Evolutionary conservation across 2,797 vertebrate genomes (phyloP).

Genomic region (Acipenser ruthenus): DNA sequence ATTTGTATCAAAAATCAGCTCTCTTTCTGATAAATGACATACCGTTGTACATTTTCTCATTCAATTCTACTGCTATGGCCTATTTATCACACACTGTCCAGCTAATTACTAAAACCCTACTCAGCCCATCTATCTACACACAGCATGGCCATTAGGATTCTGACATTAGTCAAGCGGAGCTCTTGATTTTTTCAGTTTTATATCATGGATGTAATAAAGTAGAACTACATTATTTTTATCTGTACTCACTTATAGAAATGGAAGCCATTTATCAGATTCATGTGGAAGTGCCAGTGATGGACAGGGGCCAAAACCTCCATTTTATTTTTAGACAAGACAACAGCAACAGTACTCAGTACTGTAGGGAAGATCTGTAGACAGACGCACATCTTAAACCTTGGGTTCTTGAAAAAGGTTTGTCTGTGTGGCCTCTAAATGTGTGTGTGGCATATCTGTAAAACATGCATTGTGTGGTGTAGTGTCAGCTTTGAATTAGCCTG

Average conservation of each 20-base stretch:
- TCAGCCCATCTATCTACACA: conserved; percentile 8
- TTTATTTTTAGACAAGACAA: too few relatives aligned
- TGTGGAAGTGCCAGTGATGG: conserved; percentile 49
- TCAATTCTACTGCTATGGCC: conserved; percentile 8
- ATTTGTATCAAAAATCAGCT: neutral
- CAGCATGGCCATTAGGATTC: conserved; percentile 6
- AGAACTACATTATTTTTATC: conserved; percentile 25
- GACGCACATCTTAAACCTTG: too few relatives aligned
- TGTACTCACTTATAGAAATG: conserved; percentile 36
- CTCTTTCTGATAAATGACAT: conserved; percentile 8
- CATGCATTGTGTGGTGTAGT: too few relatives aligned
- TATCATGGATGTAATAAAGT: conserved; percentile 8
- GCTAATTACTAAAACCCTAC: conserved; percentile 17
- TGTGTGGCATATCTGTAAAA: too few relatives aligned
- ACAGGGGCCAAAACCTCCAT: conserved; percentile 13
- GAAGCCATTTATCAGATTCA: conserved; percentile 64
- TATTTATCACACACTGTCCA: conserved; percentile 4
- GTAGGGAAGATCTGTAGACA: too few relatives aligned
- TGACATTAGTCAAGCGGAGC: conserved; percentile 12
- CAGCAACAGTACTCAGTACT: neutral
- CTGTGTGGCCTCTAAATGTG: too few relatives aligned
- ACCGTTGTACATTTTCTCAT: conserved; percentile 9
- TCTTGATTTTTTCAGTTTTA: conserved; percentile 13
- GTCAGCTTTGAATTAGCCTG: too few relatives aligned
- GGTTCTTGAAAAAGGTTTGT: too few relatives aligned